Base-by-base conservation (phyloP, 2,113 vertebrate genomes). In the Tetrax tetrax region DNA sequence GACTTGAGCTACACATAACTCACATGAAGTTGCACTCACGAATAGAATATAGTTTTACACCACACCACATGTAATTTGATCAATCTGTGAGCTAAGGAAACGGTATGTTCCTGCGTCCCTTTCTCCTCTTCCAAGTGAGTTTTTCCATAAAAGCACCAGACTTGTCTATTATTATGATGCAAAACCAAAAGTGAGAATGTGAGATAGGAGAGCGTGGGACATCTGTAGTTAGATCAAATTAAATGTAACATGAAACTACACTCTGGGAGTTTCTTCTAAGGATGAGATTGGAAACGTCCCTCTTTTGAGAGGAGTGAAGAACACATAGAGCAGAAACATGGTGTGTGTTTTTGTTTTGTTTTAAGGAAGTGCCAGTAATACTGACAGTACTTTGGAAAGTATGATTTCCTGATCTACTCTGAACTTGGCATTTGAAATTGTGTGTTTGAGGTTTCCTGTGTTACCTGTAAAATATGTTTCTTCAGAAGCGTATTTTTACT, bases 41-140 rank as follows among this genome's bases (percentile, higher is more conserved):
- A 33, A 61, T 57, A 38, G 7, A 80, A 38, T 60, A 4, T 21
- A 8, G 25, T 51, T 84, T 71, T 76, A 37, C 2, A 41, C 23
- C 14, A 37, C 2, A 41, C 23, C 14, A 12, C 0, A 0, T 60
- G 31, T 38, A 31, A 50, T 20, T 18, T 47, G 57, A 57, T 66
- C 14, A 33, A 56, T 11, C 68, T 88, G 31, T 81, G 28, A 56
- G 14, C 47, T 66, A 57, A 81, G 37, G 29, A 77, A 57, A 4
- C 15, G 50, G 31, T 60, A 24, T 65, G 47, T 63, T 88, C 20
- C 53, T 72, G 31, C 28, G 33, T 76, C 25, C 24, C 19, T 51
- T 57, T 57, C 24, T 71, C 8, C 6, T 65, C 33, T 61, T 80
- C 28, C 27, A 31, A 70, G 33, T 48, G 21, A 76, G 12, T 12